A percentile compares a stretch with the other conserved stretches of the same genome.
Conservation (phyloP, 2,888 invertebrate genomes). For the Lamellibrachia satsuma region DNA sequence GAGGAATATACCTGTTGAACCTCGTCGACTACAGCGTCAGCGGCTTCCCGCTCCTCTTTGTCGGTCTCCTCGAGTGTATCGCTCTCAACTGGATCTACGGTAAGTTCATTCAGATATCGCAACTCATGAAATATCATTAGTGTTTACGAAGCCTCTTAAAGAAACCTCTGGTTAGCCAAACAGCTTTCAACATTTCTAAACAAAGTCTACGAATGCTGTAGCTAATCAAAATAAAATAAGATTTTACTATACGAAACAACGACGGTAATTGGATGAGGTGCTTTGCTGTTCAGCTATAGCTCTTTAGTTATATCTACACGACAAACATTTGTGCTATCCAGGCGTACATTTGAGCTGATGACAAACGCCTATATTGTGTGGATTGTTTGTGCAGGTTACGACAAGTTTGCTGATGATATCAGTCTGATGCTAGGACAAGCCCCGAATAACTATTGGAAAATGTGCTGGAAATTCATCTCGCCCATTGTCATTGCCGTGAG, state of each 20-base stretch:
- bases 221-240: background rate
- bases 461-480: slow-evolving; percentile 59
- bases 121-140: background rate
- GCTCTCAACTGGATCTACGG: slow-evolving; percentile 40
- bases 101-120: slow-evolving; percentile 25
- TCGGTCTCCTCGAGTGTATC: slow-evolving; percentile 38
- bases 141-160: background rate
- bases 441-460: slow-evolving; percentile 60
- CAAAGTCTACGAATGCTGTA: too few relatives aligned
- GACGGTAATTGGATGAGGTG: too few relatives aligned
- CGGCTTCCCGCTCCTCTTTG: slow-evolving; percentile 41
- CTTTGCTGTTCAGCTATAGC: too few relatives aligned
- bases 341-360: too few relatives aligned
- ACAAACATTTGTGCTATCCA: too few relatives aligned
- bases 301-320: too few relatives aligned
- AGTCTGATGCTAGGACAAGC: slow-evolving; percentile 59
- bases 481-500: slow-evolving; percentile 60
- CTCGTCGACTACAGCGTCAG: slow-evolving; percentile 42
- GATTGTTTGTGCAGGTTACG: slow-evolving; percentile 47
- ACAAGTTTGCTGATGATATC: slow-evolving; percentile 60
- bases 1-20: slow-evolving; percentile 42
- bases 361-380: background rate
- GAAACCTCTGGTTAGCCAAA: too few relatives aligned
- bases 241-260: background rate
- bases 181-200: too few relatives aligned